These are phyloP conservation scores for Podargus strigoides DNA, from an alignment of 2,797 vertebrate genomes.

Conservation along the genomic window DNA sequence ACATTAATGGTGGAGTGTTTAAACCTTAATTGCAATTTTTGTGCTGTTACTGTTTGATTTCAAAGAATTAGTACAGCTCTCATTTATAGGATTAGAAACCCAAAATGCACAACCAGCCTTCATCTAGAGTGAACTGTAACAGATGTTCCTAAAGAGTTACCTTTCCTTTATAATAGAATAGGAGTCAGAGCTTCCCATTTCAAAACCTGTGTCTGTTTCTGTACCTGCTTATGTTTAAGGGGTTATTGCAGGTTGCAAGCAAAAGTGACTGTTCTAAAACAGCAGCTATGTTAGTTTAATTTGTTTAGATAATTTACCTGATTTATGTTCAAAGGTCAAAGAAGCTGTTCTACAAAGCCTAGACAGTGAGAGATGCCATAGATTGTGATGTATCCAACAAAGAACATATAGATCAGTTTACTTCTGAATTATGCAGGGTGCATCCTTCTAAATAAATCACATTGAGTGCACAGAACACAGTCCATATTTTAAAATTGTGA, in stretches of 20 bases:
- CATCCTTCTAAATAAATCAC: conserved; percentile 20
- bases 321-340: conserved; percentile 38
- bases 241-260: not conserved
- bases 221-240: not conserved
- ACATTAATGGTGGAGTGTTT: not conserved
- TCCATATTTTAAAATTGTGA: conserved; percentile 48
- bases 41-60: not conserved
- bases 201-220: not conserved
- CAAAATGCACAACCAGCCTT: not conserved
- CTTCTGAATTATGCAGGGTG: conserved; percentile 10
- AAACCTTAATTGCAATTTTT: not conserved
- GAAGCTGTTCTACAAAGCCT: conserved; percentile 24
- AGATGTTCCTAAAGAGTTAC: not conserved
- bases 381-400: not conserved
- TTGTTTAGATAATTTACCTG: conserved; percentile 42
- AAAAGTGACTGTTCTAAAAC: conserved; percentile 26
- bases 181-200: not conserved
- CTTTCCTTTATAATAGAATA: not conserved
- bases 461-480: conserved; percentile 27
- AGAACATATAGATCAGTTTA: not conserved
- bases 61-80: not conserved
- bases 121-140: not conserved
- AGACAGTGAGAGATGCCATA: not conserved
- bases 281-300: conserved; percentile 15
- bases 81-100: not conserved